Percentiles rank a stretch among this genome's conserved stretches.
These are phyloP conservation scores for Gadopsis bispinosus DNA, from an alignment of 2,797 vertebrate species.

Conservation along the genomic window DNA sequence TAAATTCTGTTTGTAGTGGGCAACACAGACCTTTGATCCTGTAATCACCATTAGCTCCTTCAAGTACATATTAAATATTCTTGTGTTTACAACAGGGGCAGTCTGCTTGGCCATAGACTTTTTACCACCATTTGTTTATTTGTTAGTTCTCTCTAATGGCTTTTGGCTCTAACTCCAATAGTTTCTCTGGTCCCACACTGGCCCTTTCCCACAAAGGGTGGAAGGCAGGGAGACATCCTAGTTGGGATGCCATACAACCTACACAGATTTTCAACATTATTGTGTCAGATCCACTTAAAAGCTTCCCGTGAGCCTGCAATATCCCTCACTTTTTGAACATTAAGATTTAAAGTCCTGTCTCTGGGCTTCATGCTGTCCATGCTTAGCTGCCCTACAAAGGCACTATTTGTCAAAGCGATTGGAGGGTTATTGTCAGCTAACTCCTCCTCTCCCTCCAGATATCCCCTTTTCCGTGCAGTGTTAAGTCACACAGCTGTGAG, in stretches of 20 bases:
- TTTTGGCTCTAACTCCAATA: neutral
- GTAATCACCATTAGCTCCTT: constrained; percentile 40
- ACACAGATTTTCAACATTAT: constrained; percentile 14
- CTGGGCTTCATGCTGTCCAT: constrained; percentile 25
- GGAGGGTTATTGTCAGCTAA: constrained; percentile 26
- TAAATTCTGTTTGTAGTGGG: constrained; percentile 47
- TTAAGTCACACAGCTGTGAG: constrained; percentile 21
- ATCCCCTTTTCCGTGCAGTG: constrained; percentile 28
- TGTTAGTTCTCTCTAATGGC: neutral
- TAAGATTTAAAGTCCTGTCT: constrained; percentile 54
- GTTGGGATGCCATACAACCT: constrained; percentile 18
- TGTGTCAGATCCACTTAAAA: constrained; percentile 48
- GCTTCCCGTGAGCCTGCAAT: constrained; percentile 35
- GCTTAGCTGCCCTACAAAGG: constrained; percentile 40
- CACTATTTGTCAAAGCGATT: constrained; percentile 50
- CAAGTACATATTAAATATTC: constrained; percentile 20
- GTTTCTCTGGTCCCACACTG: neutral
- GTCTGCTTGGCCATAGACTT: neutral
- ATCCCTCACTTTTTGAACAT: constrained; percentile 46
- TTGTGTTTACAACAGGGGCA: constrained; percentile 10
- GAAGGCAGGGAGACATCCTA: neutral
- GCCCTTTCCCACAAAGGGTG: neutral
- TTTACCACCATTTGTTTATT: neutral
- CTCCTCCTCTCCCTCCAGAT: constrained; percentile 27
- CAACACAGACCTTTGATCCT: constrained; percentile 56